Evolutionary conservation across 2,113 vertebrate species (phyloP).

Genomic region (Charina bottae): DNA sequence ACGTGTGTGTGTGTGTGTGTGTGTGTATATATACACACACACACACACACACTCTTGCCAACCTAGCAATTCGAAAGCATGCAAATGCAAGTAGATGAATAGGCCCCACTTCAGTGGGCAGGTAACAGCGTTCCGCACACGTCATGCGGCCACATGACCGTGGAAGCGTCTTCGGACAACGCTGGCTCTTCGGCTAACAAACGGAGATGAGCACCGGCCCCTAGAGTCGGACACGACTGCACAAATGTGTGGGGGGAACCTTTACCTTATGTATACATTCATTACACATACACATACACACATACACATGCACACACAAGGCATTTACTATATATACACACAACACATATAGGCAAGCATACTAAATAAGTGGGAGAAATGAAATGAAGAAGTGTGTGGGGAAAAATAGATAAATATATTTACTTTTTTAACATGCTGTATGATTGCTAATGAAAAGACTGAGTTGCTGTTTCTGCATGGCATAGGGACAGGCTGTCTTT

Average conservation of each 20-base stretch:
- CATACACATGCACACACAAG: not conserved
- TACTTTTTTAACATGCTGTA: not conserved
- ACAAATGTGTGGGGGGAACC: too few relatives aligned
- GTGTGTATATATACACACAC: not conserved
- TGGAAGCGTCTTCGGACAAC: too few relatives aligned
- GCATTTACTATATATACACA: not conserved
- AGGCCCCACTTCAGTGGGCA: too few relatives aligned
- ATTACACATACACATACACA: not conserved
- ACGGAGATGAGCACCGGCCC: too few relatives aligned
- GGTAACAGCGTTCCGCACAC: too few relatives aligned
- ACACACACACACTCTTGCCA: not conserved
- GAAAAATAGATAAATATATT: not conserved
- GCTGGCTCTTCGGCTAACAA: too few relatives aligned
- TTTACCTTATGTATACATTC: too few relatives aligned
- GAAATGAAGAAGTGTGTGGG: not conserved
- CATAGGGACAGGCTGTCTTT: not conserved
- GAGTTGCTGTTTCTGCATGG: not conserved
- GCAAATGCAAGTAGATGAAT: too few relatives aligned
- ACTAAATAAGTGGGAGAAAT: not conserved
- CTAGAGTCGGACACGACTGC: too few relatives aligned
- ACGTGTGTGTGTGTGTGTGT: too few relatives aligned
- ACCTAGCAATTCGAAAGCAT: too few relatives aligned
- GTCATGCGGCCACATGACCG: too few relatives aligned
- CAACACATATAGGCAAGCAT: not conserved
- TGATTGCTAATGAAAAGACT: not conserved